phyloP scores from a whole-genome alignment of 2,888 invertebrate species.

The Clistopyga incitator region DNA sequence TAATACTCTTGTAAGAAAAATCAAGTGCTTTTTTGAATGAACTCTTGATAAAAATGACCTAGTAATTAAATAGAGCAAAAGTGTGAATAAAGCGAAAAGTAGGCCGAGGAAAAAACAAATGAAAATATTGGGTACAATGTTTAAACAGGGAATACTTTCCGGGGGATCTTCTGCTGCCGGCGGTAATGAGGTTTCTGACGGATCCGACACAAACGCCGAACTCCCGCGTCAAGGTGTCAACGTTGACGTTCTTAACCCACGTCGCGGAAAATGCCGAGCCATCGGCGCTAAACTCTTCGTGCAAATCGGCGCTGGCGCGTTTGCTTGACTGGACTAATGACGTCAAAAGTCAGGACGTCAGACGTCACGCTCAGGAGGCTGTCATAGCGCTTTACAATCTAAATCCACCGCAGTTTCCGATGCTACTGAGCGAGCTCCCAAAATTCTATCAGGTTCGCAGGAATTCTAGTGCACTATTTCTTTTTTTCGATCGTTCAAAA shows the following conservation, averaged over 20 bases:
- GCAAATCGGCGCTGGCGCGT: constrained; percentile 80
- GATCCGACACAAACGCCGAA: constrained; percentile 98
- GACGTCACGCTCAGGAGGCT: constrained; percentile 88
- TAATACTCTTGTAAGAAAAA: no score
- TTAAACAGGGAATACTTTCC: constrained; percentile 86
- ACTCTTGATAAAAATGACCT: no score
- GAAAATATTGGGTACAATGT: constrained; percentile 6
- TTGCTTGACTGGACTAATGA: constrained; percentile 86
- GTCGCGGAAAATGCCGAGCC: constrained; percentile 88
- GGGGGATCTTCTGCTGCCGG: constrained; percentile 87
- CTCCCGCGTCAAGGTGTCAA: constrained; percentile 91
- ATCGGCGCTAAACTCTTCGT: constrained; percentile 78
- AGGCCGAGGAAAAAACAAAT: neutral
- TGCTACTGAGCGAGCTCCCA: constrained; percentile 90
- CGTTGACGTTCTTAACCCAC: constrained; percentile 88
- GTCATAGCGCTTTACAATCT: constrained; percentile 95
- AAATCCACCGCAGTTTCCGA: constrained; percentile 95
- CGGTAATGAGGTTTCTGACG: constrained; percentile 90
- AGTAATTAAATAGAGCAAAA: no score
- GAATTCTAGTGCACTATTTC: constrained; percentile 5
- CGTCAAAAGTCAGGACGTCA: constrained; percentile 89
- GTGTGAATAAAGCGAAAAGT: no score
- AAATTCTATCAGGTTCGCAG: constrained; percentile 86
- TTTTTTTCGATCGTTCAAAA: neutral
- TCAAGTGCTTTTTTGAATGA: no score